Percentiles rank a stretch among this genome's conserved stretches.
Evolutionary conservation across 2,888 invertebrate genomes (phyloP).

Genomic region (Acrocera orbiculus): DNA sequence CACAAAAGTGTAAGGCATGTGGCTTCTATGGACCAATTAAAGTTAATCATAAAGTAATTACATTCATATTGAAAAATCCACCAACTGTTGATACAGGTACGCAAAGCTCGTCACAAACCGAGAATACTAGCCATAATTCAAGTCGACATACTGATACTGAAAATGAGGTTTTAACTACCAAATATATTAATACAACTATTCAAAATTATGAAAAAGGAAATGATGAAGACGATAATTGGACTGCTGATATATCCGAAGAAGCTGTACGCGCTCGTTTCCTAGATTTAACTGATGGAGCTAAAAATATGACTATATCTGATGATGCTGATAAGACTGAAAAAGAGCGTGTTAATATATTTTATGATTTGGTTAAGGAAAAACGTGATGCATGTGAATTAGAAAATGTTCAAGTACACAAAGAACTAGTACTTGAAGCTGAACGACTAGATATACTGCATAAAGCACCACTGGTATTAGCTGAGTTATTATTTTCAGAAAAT

Average conservation of each 20-base stretch:
- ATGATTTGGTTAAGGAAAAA: constrained; percentile 52
- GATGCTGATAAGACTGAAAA: constrained; percentile 92
- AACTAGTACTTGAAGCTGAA: constrained; percentile 66
- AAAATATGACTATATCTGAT: constrained; percentile 84
- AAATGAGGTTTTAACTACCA: constrained; percentile 47
- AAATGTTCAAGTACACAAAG: constrained; percentile 43
- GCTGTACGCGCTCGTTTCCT: constrained; percentile 84
- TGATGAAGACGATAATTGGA: constrained; percentile 62
- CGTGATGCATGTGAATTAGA: constrained; percentile 44
- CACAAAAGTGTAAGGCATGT: constrained; percentile 94
- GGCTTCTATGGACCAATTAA: constrained; percentile 84
- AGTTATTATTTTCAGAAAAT: constrained; percentile 60
- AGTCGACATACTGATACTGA: constrained; percentile 25
- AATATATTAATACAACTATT: constrained; percentile 32
- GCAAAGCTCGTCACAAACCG: constrained; percentile 72
- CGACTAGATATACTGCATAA: constrained; percentile 88
- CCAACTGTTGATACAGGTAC: constrained; percentile 64
- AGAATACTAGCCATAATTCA: constrained; percentile 37
- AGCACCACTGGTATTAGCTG: constrained; percentile 82
- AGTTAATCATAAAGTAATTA: constrained; percentile 92
- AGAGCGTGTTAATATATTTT: constrained; percentile 91
- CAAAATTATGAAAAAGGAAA: constrained; percentile 29
- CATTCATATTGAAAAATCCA: constrained; percentile 97
- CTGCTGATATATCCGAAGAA: constrained; percentile 84
- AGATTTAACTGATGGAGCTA: constrained; percentile 83